Percentiles rank a stretch among this genome's conserved stretches.
Conservation (phyloP, 2,797 vertebrate genomes). For the Neopelma chrysocephalum region DNA sequence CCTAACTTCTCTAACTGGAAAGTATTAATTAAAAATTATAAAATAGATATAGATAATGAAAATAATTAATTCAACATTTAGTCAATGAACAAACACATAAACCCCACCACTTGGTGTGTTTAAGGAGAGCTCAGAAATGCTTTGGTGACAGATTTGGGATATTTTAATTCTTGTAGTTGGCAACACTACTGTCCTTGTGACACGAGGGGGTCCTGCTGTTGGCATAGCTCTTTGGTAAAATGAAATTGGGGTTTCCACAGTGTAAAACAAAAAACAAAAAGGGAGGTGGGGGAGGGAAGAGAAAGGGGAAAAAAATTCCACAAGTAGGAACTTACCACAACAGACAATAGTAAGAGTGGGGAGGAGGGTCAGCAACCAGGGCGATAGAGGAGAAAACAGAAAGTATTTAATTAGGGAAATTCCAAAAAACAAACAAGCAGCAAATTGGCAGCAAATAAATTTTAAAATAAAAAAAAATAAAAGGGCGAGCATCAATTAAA, state of each 20-base stretch:
- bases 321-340: slow-evolving; percentile 98
- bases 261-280: slow-evolving; percentile 46
- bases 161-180: slow-evolving; percentile 3
- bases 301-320: slow-evolving; percentile 76
- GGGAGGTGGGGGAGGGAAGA: neutral
- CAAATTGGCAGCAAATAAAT: slow-evolving; percentile 80
- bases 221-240: slow-evolving; percentile 77
- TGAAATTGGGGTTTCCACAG: slow-evolving; percentile 67
- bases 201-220: slow-evolving; percentile 40
- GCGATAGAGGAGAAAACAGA: slow-evolving; percentile 98
- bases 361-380: slow-evolving; percentile 97
- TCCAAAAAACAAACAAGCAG: slow-evolving; percentile 84
- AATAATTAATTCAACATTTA: neutral
- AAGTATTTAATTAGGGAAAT: slow-evolving; percentile 96
- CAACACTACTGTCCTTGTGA: neutral
- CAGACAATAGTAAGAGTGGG: slow-evolving; percentile 99
- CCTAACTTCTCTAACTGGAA: neutral
- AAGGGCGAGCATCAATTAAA: slow-evolving; percentile 74
- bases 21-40: neutral
- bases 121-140: neutral
- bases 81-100: neutral
- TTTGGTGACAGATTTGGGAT: neutral
- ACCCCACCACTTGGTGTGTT: neutral
- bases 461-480: slow-evolving; percentile 55
- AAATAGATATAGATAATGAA: neutral